Evolutionary conservation across 2,797 vertebrate genomes (phyloP).

Genomic region (Staurois parvus): DNA sequence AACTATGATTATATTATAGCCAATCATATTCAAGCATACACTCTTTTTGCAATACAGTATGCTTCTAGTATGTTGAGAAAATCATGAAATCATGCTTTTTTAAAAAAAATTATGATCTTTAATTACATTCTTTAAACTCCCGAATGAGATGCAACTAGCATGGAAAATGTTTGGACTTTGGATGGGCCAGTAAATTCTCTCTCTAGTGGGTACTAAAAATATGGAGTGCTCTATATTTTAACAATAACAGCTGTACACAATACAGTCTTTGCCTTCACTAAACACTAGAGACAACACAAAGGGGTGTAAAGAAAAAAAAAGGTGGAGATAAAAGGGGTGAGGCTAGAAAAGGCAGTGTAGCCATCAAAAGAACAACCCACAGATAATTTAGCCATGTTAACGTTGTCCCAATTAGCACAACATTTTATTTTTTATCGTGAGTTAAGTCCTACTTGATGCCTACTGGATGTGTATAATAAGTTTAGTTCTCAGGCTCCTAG

Average conservation of each 20-base stretch:
- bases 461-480: slow-evolving; percentile 74
- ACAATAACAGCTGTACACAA: background rate
- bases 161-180: background rate
- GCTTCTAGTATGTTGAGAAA: background rate
- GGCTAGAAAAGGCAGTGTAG: slow-evolving; percentile 77
- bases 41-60: background rate
- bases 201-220: background rate
- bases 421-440: slow-evolving; percentile 65
- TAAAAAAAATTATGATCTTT: too few relatives aligned
- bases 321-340: slow-evolving; percentile 68
- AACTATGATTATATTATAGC: background rate
- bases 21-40: background rate
- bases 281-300: slow-evolving; percentile 69
- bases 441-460: slow-evolving; percentile 77
- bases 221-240: background rate
- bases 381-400: slow-evolving; percentile 64
- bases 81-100: too few relatives aligned
- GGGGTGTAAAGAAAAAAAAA: slow-evolving; percentile 60
- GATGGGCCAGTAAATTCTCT: background rate
- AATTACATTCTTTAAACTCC: background rate
- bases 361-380: slow-evolving; percentile 81
- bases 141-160: background rate
- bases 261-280: background rate
- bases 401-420: slow-evolving; percentile 71
- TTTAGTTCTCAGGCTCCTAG: slow-evolving; percentile 64